A percentile compares a stretch with the other conserved stretches of the same genome.
phyloP scores from a whole-genome alignment of 2,113 vertebrate species.

The Cyphomyrus discorhynchus region DNA sequence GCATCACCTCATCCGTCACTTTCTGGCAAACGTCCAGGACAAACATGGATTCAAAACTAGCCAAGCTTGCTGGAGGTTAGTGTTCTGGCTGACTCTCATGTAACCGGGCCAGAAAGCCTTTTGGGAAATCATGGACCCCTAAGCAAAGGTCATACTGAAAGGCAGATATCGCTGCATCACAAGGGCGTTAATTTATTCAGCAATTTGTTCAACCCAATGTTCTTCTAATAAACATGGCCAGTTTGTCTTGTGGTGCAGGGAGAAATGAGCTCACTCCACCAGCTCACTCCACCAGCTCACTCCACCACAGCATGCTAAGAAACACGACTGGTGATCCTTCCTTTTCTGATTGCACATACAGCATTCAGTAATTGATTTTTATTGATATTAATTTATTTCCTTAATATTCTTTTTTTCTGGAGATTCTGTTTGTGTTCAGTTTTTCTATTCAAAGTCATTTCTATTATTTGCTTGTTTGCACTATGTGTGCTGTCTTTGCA shows the following conservation, averaged over 20 bases:
- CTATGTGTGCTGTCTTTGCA: not conserved
- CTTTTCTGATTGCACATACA: not conserved
- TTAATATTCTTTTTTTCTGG: not conserved
- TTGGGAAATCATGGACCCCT: not conserved
- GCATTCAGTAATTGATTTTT: not conserved
- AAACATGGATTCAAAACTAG: not conserved
- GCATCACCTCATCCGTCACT: not conserved
- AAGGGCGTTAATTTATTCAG: not conserved
- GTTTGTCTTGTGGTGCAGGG: not conserved
- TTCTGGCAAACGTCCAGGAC: not conserved
- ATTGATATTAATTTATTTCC: not conserved
- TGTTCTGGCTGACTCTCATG: not conserved
- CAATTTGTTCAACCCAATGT: not conserved
- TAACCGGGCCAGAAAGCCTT: not conserved
- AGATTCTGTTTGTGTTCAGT: not conserved
- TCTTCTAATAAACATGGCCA: not conserved
- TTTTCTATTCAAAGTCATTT: not conserved
- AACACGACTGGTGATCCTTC: not conserved
- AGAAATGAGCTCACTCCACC: too few relatives aligned
- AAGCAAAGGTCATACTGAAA: slow-evolving; percentile 11
- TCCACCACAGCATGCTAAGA: not conserved
- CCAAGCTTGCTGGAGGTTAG: slow-evolving; percentile 2
- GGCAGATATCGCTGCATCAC: slow-evolving; percentile 1
- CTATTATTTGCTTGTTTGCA: not conserved
- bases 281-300: not conserved